A percentile compares a stretch with the other conserved stretches of the same genome.
Conservation (phyloP, 1,140 invertebrate species). For the Drosophila malerkotliana region DNA sequence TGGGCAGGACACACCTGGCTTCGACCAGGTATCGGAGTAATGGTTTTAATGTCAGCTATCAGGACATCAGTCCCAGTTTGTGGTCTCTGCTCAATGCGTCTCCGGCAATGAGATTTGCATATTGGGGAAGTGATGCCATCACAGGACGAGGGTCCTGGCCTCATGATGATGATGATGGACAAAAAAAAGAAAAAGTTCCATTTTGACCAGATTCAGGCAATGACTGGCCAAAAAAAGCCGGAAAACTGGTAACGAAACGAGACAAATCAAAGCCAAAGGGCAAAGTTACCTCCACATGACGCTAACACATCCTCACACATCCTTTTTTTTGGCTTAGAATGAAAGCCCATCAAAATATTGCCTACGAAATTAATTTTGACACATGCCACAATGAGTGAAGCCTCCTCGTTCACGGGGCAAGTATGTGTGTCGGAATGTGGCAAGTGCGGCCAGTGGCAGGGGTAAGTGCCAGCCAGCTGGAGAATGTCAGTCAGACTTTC, state of each 20-base stretch:
- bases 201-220: conserved; percentile 31
- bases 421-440: background rate
- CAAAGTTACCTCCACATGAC: conserved; percentile 31
- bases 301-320: background rate
- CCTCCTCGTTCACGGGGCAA: conserved; percentile 9
- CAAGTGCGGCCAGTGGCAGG: background rate
- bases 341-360: conserved; percentile 77
- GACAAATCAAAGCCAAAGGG: conserved; percentile 20
- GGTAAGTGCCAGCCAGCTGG: background rate
- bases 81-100: conserved; percentile 47
- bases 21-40: conserved; percentile 14
- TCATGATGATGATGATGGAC: background rate
- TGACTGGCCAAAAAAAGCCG: conserved; percentile 53
- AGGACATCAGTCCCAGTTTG: conserved; percentile 41
- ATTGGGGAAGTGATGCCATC: conserved; percentile 59
- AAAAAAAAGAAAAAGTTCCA: conserved; percentile 16
- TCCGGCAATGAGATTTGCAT: conserved; percentile 60
- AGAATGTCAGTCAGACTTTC: background rate
- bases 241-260: conserved; percentile 27
- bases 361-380: conserved; percentile 77
- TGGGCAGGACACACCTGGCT: background rate
- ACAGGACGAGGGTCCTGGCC: conserved; percentile 1
- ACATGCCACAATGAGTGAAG: conserved; percentile 74
- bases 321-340: conserved; percentile 35
- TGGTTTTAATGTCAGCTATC: conserved; percentile 56